Percentiles rank a stretch among this genome's conserved stretches.
Evolutionary conservation across 2,113 vertebrate species (phyloP).

Genomic region (mouse (Mus musculus)): GRCm39 chr12:97475001-97475500

Average conservation of each 20-base stretch:
- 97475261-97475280: neutral
- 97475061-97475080: neutral
- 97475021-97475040: neutral
- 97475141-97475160: neutral
- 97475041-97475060: conserved; percentile 48
- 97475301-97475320: neutral
- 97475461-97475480: too few relatives aligned
- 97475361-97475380: neutral
- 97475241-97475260: neutral
- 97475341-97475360: neutral
- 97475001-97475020: conserved; percentile 42
- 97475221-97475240: neutral
- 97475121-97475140: neutral
- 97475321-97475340: too few relatives aligned
- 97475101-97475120: neutral
- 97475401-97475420: neutral
- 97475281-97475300: neutral
- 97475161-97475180: neutral
- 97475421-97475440: neutral
- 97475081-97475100: neutral
- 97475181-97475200: neutral
- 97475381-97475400: neutral
- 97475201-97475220: neutral
- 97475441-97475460: too few relatives aligned
- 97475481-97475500: too few relatives aligned